phyloP scores from a whole-genome alignment of 1,140 invertebrate genomes.

The Acromyrmex charruanus region DNA sequence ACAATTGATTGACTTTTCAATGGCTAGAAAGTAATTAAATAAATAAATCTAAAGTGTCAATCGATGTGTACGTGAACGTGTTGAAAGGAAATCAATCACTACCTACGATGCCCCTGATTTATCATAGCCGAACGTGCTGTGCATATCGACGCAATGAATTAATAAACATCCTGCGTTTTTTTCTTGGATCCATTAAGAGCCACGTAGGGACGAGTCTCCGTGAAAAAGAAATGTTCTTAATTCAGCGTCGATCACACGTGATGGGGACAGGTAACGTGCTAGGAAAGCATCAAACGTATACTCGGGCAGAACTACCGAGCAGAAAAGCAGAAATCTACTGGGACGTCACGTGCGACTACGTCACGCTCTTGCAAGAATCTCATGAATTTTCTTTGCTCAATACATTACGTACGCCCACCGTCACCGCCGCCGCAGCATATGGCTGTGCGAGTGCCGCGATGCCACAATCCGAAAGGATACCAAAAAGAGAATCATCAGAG shows the following conservation, averaged over 20 bases:
- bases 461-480: slow-evolving; percentile 75
- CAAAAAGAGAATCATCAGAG: slow-evolving; percentile 70
- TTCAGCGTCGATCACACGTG: slow-evolving; percentile 13
- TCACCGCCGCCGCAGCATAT: slow-evolving; percentile 82
- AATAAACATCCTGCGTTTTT: not conserved
- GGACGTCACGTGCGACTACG: slow-evolving; percentile 56
- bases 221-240: slow-evolving; percentile 5
- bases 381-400: slow-evolving; percentile 49
- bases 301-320: slow-evolving; percentile 9
- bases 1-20: too few species aligned
- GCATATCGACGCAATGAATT: slow-evolving; percentile 16
- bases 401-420: slow-evolving; percentile 83
- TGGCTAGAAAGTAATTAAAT: slow-evolving; percentile 20
- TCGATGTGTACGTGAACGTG: not conserved
- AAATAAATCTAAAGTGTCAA: not conserved
- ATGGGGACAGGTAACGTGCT: slow-evolving; percentile 45
- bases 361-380: slow-evolving; percentile 34
- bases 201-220: not conserved
- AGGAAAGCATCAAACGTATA: slow-evolving; percentile 55
- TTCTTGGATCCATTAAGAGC: not conserved
- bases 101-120: not conserved
- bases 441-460: slow-evolving; percentile 77
- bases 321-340: slow-evolving; percentile 55
- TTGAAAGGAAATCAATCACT: slow-evolving; percentile 11
- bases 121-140: not conserved